A percentile compares a stretch with the other conserved stretches of the same genome.
phyloP scores from a whole-genome alignment of 2,888 invertebrate genomes.

The Drosophila imparisetae region DNA sequence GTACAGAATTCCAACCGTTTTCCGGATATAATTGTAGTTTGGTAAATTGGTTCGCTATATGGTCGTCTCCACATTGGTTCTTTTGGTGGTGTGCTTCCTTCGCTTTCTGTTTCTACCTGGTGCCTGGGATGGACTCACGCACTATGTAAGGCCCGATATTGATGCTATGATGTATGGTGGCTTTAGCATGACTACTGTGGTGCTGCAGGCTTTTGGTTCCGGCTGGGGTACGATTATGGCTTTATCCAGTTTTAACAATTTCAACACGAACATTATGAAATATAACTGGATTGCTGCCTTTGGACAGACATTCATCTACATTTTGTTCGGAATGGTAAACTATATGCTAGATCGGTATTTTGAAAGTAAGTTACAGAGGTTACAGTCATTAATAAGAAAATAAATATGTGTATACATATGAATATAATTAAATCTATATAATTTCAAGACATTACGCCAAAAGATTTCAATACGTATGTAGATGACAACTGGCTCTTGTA shows the following conservation, averaged over 20 bases:
- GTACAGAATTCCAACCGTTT: neutral
- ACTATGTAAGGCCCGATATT: conserved; percentile 38
- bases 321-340: conserved; percentile 87
- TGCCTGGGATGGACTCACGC: conserved; percentile 48
- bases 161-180: conserved; percentile 15
- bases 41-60: conserved; percentile 71
- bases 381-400: neutral
- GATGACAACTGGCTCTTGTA: conserved; percentile 69
- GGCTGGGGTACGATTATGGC: conserved; percentile 93
- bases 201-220: conserved; percentile 92
- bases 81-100: conserved; percentile 63
- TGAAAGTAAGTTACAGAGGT: conserved; percentile 66
- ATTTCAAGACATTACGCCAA: conserved; percentile 19
- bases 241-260: conserved; percentile 92
- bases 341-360: conserved; percentile 88
- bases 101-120: conserved; percentile 77
- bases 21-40: conserved; percentile 57
- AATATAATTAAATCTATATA: neutral
- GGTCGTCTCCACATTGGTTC: conserved; percentile 49
- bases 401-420: neutral
- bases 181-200: conserved; percentile 51
- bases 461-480: conserved; percentile 33
- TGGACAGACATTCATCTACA: conserved; percentile 69
- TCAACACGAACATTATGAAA: conserved; percentile 88
- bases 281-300: conserved; percentile 77